phyloP scores from a whole-genome alignment of 2,888 invertebrate species.

The Anodontia alba region DNA sequence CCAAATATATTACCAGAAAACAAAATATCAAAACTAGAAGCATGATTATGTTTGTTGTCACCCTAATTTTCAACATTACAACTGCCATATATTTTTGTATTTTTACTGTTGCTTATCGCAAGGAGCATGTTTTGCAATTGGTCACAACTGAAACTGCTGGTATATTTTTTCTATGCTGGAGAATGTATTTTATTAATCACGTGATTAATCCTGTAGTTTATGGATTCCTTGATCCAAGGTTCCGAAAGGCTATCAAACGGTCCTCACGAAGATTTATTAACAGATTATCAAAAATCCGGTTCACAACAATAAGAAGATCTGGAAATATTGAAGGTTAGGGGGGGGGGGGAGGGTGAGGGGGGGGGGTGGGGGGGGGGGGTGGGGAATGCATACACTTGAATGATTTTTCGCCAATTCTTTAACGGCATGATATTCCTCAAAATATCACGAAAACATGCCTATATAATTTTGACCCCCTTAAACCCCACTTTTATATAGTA shows the following conservation, averaged over 20 bases:
- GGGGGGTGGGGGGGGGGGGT: too few relatives aligned
- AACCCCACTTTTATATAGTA: too few relatives aligned
- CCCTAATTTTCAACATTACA: not conserved
- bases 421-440: too few relatives aligned
- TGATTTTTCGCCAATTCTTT: too few relatives aligned
- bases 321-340: too few relatives aligned
- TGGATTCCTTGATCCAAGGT: not conserved
- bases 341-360: too few relatives aligned
- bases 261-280: not conserved
- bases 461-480: too few relatives aligned
- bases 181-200: too few relatives aligned
- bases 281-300: not conserved
- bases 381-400: too few relatives aligned
- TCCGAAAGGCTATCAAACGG: not conserved
- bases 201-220: not conserved
- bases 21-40: conserved; percentile 20
- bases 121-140: not conserved
- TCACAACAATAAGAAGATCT: not conserved
- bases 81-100: not conserved
- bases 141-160: not conserved
- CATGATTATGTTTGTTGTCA: not conserved
- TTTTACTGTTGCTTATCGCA: not conserved
- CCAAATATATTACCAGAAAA: not conserved
- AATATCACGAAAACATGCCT: too few relatives aligned
- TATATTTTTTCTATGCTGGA: not conserved